Base-by-base conservation (phyloP, 2,113 vertebrate species). In the Pithys albifrons region DNA sequence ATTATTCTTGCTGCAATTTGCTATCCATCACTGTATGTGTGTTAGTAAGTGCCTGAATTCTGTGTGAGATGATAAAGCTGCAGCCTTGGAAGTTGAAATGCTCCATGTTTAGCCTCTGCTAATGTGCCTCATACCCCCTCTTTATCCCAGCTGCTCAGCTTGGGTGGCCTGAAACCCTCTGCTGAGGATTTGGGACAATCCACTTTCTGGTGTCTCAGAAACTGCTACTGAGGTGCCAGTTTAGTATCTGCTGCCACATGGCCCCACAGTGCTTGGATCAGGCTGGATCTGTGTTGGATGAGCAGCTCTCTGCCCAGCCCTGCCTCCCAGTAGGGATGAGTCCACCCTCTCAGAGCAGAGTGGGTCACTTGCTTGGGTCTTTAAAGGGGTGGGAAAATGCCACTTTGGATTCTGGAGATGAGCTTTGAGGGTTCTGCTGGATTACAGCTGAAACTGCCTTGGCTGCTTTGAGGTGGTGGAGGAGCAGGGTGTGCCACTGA, bases 171-270 rank as follows among this genome's bases (percentile, higher is more conserved):
- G 51, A 70, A 54, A 12, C n/a, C 29, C 49, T 71, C 27, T 72
- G 78, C 71, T 37, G 88, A 65, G 15, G 10, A 3, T 15, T 51
- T 67, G 77, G 57, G 70, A 31, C 19, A 24, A 2, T 46, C 37
- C 10, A n/a, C 12, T 20, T 52, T 19, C 19, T 62, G 46, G 9
- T 41, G 0, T 20, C 46, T 45, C 41, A 28, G 43, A 29, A 52
- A 15, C 10, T 19, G 33, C 27, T 72, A 5, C 37, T 1, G 8
- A 39, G 33, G 62, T 82, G 43, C 23, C 9, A 17, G 0, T 35
- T 25, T 1, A 2, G 2, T 3, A 3, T 3, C 28, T 51, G 65
- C 39, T 62, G 55, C 37, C 46, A 3, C 33, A 1, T 7, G 37
- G n/a, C 20, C 10, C 51, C 7, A 22, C 15, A 31, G 6, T 52